phyloP scores from a whole-genome alignment of 2,797 vertebrate genomes.

The Eleutherodactylus coqui region DNA sequence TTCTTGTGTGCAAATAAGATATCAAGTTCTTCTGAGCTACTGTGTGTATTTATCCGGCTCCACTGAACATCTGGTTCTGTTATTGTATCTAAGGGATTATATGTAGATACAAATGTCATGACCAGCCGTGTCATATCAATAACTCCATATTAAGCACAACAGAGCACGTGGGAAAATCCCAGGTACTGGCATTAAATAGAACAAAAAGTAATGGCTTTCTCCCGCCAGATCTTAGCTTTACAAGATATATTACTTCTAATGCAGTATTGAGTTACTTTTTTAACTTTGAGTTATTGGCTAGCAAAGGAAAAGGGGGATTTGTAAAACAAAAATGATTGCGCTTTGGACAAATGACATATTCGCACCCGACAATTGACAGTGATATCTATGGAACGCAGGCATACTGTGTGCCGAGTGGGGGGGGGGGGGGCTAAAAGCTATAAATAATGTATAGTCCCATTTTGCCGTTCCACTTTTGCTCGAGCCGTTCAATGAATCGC shows the following conservation, averaged over 20 bases:
- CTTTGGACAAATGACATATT: slow-evolving; percentile 41
- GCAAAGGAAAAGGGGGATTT: slow-evolving; percentile 36
- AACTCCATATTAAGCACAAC: slow-evolving; percentile 42
- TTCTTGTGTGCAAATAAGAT: slow-evolving; percentile 57
- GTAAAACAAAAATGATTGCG: slow-evolving; percentile 43
- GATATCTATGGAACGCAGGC: neutral
- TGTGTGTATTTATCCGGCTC: slow-evolving; percentile 44
- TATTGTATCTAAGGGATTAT: slow-evolving; percentile 45
- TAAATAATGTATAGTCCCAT: neutral
- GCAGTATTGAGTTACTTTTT: slow-evolving; percentile 37
- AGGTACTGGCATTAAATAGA: slow-evolving; percentile 44
- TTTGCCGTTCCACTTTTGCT: neutral
- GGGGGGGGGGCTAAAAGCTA: neutral
- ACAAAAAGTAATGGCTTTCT: slow-evolving; percentile 18
- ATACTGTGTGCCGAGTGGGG: neutral
- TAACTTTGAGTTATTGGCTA: slow-evolving; percentile 20
- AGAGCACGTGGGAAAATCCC: slow-evolving; percentile 42
- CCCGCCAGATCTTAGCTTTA: slow-evolving; percentile 21
- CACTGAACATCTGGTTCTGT: slow-evolving; percentile 46
- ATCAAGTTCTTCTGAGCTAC: slow-evolving; percentile 46
- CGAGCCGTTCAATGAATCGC: neutral
- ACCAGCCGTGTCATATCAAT: slow-evolving; percentile 39
- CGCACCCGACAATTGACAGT: slow-evolving; percentile 19
- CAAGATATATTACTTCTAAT: slow-evolving; percentile 53
- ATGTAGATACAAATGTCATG: slow-evolving; percentile 45